These are phyloP conservation scores for Gallinago undulata DNA, from an alignment of 2,113 vertebrate genomes.

Conservation along the genomic window DNA sequence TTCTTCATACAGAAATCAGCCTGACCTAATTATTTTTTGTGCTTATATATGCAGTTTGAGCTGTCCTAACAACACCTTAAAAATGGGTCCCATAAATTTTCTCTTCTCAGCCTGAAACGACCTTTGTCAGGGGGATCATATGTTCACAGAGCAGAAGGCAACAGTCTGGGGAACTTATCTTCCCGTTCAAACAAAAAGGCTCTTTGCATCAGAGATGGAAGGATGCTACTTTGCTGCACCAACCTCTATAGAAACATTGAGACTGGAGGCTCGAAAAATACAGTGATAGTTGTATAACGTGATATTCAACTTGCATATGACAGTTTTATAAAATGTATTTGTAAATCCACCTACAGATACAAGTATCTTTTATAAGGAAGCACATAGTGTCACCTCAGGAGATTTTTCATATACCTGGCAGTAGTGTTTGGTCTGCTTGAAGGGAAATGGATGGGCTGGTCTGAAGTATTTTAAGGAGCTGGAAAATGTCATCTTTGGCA, in stretches of 20 bases:
- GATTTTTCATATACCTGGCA: background rate
- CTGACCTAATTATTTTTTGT: background rate
- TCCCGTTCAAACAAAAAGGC: background rate
- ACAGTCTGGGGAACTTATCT: background rate
- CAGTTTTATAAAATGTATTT: background rate
- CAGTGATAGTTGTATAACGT: background rate
- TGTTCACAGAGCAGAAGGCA: background rate
- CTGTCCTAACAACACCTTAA: background rate
- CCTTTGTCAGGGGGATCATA: background rate
- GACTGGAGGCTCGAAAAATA: background rate
- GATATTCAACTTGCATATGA: background rate
- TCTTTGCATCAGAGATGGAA: background rate
- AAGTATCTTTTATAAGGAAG: background rate
- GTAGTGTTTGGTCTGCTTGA: background rate
- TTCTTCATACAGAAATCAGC: background rate
- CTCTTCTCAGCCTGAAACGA: background rate
- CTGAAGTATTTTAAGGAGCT: conserved; percentile 48
- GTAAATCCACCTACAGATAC: background rate
- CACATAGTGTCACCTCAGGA: background rate
- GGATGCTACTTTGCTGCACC: background rate
- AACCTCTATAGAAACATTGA: background rate
- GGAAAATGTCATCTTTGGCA: conserved; percentile 59
- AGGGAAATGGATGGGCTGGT: background rate
- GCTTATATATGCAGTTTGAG: background rate
- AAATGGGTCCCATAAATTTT: background rate